phyloP scores from a whole-genome alignment of 2,113 vertebrate species.

The Xyrauchen texanus region DNA sequence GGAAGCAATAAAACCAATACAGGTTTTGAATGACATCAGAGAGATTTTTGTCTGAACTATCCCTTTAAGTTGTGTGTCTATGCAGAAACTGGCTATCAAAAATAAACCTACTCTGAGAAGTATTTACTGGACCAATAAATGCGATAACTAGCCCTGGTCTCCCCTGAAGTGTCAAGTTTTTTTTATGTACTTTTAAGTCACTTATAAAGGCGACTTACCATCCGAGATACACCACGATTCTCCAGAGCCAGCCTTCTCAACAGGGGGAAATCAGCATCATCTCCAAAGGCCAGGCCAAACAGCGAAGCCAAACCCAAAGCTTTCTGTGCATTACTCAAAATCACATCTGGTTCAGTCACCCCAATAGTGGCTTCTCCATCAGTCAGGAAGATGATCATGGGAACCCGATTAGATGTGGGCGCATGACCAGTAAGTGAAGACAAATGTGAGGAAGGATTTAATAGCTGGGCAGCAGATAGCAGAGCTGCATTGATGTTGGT shows the following conservation, averaged over 20 bases:
- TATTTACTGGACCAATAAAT: no score
- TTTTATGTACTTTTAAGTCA: not conserved
- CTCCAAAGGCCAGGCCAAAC: constrained; percentile 83
- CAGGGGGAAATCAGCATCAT: constrained; percentile 80
- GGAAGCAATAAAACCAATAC: no score
- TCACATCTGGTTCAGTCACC: constrained; percentile 70
- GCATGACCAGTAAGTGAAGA: constrained; percentile 47
- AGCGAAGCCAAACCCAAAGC: constrained; percentile 74
- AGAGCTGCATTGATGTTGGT: constrained; percentile 83
- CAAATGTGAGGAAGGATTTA: constrained; percentile 66
- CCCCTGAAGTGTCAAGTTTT: not conserved
- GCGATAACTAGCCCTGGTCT: no score
- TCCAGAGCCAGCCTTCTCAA: constrained; percentile 77
- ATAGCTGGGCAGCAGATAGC: constrained; percentile 76
- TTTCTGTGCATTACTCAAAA: constrained; percentile 75
- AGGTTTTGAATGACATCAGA: no score
- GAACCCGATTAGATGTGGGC: constrained; percentile 64
- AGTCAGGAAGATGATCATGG: constrained; percentile 82
- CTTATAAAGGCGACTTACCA: constrained; percentile 48
- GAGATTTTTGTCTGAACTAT: no score
- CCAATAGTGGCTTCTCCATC: constrained; percentile 84
- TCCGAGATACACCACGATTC: constrained; percentile 74
- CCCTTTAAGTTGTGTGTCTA: no score
- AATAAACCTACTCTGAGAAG: no score
- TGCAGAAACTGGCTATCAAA: no score